Base-by-base conservation (phyloP, 1,140 invertebrate species). In the Drosophila rufa region DNA sequence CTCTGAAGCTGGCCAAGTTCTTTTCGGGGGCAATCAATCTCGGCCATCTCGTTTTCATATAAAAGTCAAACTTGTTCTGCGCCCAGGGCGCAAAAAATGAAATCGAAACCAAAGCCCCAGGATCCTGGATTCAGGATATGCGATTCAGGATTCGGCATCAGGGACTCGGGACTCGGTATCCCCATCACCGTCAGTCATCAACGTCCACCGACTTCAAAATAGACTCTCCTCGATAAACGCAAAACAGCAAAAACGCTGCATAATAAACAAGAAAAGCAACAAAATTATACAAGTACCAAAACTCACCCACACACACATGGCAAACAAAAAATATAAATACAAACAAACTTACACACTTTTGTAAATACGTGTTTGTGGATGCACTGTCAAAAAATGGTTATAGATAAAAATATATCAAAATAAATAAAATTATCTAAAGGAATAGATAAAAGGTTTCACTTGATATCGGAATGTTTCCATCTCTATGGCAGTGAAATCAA, bases 51-150 rank as follows among this genome's bases (percentile, higher is more conserved):
- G 75, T 74, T 82, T 90, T 75, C 76, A 79, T 86, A 86, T 85
- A 74, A 79, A 86, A 90, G 85, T 90, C 85, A 90, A 85, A 85
- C 73, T 84, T 89, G 80, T 82, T 62, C 19, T 38, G 46, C 38
- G 42, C 33, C 47, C 65, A 40, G 17, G 65, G 51, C 45, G 55
- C 27, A 80, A 87, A 85, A 86, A 86, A 80, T 68, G 22, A 74
- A 69, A 61, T 65, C 45, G 46, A 70, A 79, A 62, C 65, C 43
- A 66, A 66, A 67, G 80, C 36, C 46, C 19, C 47, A 53, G 60
- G 27, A 71, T 59, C 42, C 47, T 25, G 61, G 43, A 51, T 58
- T 17, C 40, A 19, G 53, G 40, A 53, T 50, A 30, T 12, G 55
- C 59, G 42, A 57, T 50, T 47, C 3, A 9, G 27, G 27, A 17